A percentile compares a stretch with the other conserved stretches of the same genome.
Conservation (phyloP, 2,888 invertebrate genomes). For the Spilosoma lubricipeda region DNA sequence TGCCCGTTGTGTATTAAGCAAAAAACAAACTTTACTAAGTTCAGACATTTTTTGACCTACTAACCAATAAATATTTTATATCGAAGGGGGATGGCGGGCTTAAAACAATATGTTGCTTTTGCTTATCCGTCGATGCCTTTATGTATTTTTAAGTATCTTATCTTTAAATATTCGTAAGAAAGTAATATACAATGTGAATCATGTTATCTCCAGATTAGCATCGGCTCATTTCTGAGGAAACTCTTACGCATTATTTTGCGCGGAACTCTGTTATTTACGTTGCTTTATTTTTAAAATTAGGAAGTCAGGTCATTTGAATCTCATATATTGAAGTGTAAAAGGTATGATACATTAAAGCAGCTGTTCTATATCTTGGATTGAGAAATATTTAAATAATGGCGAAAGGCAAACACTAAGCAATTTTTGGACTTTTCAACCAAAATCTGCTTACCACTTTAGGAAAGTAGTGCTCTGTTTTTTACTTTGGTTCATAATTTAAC, state of each 20-base stretch:
- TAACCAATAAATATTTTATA: too few species aligned
- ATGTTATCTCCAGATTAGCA: slow-evolving; percentile 15
- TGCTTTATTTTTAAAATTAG: slow-evolving; percentile 4
- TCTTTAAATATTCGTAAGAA: not conserved
- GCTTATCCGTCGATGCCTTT: not conserved
- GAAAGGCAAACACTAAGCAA: not conserved
- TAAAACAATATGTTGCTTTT: not conserved
- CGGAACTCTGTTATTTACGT: slow-evolving; percentile 8
- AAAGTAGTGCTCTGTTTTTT: too few species aligned
- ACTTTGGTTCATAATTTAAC: too few species aligned
- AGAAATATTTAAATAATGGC: not conserved
- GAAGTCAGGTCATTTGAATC: not conserved
- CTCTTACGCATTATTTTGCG: slow-evolving; percentile 9
- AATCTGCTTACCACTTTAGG: too few species aligned
- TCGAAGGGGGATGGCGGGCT: too few species aligned
- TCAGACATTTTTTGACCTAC: too few species aligned
- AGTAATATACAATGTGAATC: slow-evolving; percentile 15
- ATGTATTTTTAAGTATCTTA: not conserved
- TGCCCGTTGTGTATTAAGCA: too few species aligned
- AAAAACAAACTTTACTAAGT: too few species aligned
- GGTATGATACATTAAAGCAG: not conserved
- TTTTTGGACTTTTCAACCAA: not conserved
- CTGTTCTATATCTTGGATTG: not conserved
- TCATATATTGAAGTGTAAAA: not conserved
- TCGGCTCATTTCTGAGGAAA: slow-evolving; percentile 17